A percentile compares a stretch with the other conserved stretches of the same genome.
phyloP scores from a whole-genome alignment of 1,140 invertebrate genomes.

The Augochlora pura region DNA sequence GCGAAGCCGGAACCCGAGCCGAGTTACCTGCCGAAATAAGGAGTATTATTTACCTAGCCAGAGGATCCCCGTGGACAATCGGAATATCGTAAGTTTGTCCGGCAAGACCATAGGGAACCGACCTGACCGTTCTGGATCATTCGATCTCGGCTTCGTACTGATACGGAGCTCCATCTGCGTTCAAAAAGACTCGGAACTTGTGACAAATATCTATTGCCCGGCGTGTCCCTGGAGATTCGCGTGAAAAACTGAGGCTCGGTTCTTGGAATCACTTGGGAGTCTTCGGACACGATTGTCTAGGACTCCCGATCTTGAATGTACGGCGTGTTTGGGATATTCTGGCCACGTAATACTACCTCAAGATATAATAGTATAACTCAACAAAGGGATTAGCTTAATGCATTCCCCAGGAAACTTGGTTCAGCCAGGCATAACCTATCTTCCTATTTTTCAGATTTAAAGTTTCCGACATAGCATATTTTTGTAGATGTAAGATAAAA shows the following conservation, averaged over 20 bases:
- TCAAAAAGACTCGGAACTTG: constrained; percentile 35
- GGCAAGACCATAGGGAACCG: constrained; percentile 19
- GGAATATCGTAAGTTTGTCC: constrained; percentile 59
- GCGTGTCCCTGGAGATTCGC: too few relatives aligned
- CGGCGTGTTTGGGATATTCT: too few relatives aligned
- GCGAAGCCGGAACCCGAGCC: constrained; percentile 1
- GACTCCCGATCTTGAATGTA: neutral
- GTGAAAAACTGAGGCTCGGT: neutral
- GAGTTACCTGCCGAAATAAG: constrained; percentile 28
- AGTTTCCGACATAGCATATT: too few relatives aligned
- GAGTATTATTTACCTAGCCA: constrained; percentile 50
- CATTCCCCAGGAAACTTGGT: too few relatives aligned
- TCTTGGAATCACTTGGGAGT: neutral
- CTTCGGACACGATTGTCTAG: neutral
- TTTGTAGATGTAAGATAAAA: too few relatives aligned
- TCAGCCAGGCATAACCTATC: too few relatives aligned
- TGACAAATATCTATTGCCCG: constrained; percentile 29
- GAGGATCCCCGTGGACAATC: constrained; percentile 38
- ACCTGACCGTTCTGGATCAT: constrained; percentile 30
- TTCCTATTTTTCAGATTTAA: too few relatives aligned
- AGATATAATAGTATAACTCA: too few relatives aligned
- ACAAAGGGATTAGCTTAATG: too few relatives aligned
- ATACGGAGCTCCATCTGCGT: constrained; percentile 20
- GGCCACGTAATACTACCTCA: too few relatives aligned
- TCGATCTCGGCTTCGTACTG: constrained; percentile 3